phyloP scores from a whole-genome alignment of 2,888 invertebrate species.

The Anagyrus pseudococci region DNA sequence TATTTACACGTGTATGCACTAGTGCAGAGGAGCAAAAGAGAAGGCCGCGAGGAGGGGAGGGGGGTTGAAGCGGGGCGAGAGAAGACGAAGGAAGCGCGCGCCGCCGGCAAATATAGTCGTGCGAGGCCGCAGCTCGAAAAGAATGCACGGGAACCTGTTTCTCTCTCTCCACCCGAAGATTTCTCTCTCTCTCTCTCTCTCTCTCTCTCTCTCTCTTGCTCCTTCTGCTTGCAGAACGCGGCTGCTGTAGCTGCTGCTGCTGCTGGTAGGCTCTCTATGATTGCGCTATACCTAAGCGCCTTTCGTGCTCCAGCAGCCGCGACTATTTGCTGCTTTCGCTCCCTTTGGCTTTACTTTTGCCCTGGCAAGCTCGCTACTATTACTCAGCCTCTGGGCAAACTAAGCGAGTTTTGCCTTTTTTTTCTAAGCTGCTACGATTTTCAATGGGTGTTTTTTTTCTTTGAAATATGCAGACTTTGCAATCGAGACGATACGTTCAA shows the following conservation, averaged over 20 bases:
- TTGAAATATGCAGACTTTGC: background rate
- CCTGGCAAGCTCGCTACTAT: background rate
- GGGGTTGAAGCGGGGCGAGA: constrained; percentile 14
- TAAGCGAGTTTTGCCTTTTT: background rate
- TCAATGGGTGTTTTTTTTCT: background rate
- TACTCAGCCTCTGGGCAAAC: too few relatives aligned
- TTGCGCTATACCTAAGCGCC: constrained; percentile 11
- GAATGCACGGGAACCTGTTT: constrained; percentile 38
- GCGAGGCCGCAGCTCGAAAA: constrained; percentile 19
- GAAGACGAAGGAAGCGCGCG: background rate
- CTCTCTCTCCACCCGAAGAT: constrained; percentile 1
- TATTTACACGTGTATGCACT: background rate
- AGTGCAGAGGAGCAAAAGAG: background rate
- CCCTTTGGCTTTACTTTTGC: background rate
- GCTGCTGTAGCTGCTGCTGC: background rate
- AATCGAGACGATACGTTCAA: too few relatives aligned
- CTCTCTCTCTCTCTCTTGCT: constrained; percentile 1
- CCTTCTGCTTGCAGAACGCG: too few relatives aligned
- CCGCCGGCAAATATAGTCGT: constrained; percentile 29
- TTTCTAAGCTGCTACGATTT: background rate
- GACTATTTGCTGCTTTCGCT: background rate
- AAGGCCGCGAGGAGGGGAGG: background rate
- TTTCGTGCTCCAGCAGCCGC: background rate
- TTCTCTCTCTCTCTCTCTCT: constrained; percentile 5
- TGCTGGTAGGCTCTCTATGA: constrained; percentile 24